Evolutionary conservation across 2,888 invertebrate genomes (phyloP).

Genomic region (Drosophila kokeensis): DNA sequence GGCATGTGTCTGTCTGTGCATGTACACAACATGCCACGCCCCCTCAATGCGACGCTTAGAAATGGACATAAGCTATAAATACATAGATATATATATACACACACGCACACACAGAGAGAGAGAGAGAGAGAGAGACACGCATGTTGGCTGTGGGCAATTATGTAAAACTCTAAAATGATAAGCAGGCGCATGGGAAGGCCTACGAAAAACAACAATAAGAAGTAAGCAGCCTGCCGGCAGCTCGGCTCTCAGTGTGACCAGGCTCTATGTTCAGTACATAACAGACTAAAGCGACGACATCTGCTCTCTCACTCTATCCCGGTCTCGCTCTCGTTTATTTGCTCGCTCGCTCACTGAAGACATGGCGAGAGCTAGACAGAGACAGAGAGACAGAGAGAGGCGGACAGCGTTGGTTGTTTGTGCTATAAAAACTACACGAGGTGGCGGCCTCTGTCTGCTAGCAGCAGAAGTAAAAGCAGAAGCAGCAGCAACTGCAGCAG

Average conservation of each 20-base stretch:
- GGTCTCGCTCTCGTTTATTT: not conserved
- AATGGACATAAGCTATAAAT: constrained; percentile 51
- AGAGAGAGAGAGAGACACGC: not conserved
- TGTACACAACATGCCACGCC: constrained; percentile 57
- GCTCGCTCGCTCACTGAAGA: constrained; percentile 10
- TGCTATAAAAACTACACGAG: constrained; percentile 46
- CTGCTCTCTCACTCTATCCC: constrained; percentile 1
- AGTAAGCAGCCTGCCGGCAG: constrained; percentile 4
- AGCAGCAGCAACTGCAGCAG: constrained; percentile 4
- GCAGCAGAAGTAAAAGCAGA: not conserved
- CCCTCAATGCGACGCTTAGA: constrained; percentile 55
- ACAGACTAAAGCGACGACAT: constrained; percentile 19
- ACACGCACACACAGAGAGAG: constrained; percentile 6
- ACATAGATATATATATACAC: constrained; percentile 23
- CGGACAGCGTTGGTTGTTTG: constrained; percentile 6
- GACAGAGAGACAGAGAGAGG: not conserved
- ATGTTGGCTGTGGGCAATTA: constrained; percentile 63
- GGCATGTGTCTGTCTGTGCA: constrained; percentile 24
- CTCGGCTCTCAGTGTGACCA: constrained; percentile 27
- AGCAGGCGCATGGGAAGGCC: constrained; percentile 65
- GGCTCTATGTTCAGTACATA: constrained; percentile 37
- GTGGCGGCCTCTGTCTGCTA: constrained; percentile 44
- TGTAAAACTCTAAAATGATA: constrained; percentile 78
- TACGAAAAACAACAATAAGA: constrained; percentile 51
- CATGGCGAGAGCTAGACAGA: not conserved